Evolutionary conservation across 2,888 invertebrate species (phyloP), one percentile per base, ranked within the genome.

Genomic region (Drosophila limbata): DNA sequence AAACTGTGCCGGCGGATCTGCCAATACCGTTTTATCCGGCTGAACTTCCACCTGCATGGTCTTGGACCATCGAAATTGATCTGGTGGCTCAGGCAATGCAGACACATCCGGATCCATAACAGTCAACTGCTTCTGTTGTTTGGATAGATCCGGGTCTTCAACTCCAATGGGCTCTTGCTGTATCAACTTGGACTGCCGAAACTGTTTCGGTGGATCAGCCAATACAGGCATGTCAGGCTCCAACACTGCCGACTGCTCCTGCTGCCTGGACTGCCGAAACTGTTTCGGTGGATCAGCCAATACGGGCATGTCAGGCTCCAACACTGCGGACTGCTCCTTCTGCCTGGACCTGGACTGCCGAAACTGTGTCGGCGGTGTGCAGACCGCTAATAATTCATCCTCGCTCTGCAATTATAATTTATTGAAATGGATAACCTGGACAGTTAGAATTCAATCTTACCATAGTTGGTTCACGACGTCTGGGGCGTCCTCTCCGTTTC

Each of bases 341-440:
- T 62, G 63, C 19, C 52, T 57, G 1, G 52, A 31, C 21, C 4
- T 59, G 5, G 65, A 55, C 15, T 15, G 13, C 3, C 73, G 73
- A 28, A 55, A 73, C 17, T 77, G 64, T 25, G 45, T 0, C 2
- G 73, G 73, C 4, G 73, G 73, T 8, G 78, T 65, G 10, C 66
- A 77, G 4, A 73, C 51, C 1, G 51, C 40, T 9, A 64, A 10
- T 3, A 60, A 31, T 6, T 73, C 66, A 35, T 66, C 52, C 37
- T 65, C 60, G 17, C 55, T 72, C 78, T 77, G 31, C 19, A 19
- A 1, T n/a, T n/a, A 3, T 0, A 8, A 40, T 31, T n/a, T 2
- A 19, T 10, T 47, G 1, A 13, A 15, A 28, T 45, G 11, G 1
- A 4, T 11, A 11, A 17, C 40, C 4, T 21, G 1, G 0, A 15